Base-by-base conservation (phyloP, 2,888 invertebrate species). In the Pheosia tremula region DNA sequence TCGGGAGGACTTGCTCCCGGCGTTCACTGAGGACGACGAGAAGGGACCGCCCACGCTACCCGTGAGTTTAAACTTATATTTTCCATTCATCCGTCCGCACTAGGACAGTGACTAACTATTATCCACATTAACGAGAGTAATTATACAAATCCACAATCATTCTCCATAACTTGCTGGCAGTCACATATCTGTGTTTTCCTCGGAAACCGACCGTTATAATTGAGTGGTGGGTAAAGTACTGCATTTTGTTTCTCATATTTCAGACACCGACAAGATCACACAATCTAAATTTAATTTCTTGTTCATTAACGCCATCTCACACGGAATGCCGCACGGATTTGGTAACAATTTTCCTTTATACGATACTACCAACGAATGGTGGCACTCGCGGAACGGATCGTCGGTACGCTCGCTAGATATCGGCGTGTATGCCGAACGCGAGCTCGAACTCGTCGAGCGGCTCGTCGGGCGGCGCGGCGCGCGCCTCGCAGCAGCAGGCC, bases 21-120 rank as follows among this genome's bases (percentile, higher is more conserved):
- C 98, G 52, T 99, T 99, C 93, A 97, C 96, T 59, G 98, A 98
- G 83, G 98, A 98, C 63, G 97, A 98, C 65, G 98, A 98, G 69
- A 97, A 97, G 79, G 84, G 85, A 93, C 94, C 82, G 75, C 95
- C 82, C 93, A 77, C 85, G 53, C 79, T 81, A 62, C 73, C 96
- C 78, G 89, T 88, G 49, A 80, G 86, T 95, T n/a, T 4, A 1
- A 41, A 41, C 39, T 41, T 13, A 57, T n/a, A 8, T 9, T 4
- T 52, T 0, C 36, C 24, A 52, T 5, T 38, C 37, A 53, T 37
- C 52, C 24, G 5, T 9, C 6, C 24, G 24, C 24, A 24, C 24
- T 24, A 1, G 2, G 24, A 24, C 24, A 24, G 24, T 24, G 24
- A 24, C 24, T 24, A 24, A 2, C 2, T 24, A 24, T 24, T 24